Percentiles rank a stretch among this genome's conserved stretches.
phyloP scores from a whole-genome alignment of 1,140 invertebrate species.

The Branchinecta lynchi region DNA sequence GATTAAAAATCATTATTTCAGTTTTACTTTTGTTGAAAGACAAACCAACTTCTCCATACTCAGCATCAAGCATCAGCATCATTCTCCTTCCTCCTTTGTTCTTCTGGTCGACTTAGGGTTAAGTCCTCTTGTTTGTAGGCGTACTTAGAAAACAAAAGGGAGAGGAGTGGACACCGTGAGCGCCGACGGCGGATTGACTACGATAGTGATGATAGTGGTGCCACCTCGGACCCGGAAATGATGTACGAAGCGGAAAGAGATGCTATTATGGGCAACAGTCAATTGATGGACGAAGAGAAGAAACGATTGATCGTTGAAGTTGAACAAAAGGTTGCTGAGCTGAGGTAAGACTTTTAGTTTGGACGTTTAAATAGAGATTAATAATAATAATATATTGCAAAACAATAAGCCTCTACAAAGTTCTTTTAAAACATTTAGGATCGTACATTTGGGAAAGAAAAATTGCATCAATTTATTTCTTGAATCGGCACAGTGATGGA shows the following conservation, averaged over 20 bases:
- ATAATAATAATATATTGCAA: too few species aligned
- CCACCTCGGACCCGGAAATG: neutral
- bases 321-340: constrained; percentile 39
- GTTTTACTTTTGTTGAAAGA: too few species aligned
- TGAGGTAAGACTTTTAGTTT: constrained; percentile 33
- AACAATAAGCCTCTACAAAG: too few species aligned
- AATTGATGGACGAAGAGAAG: constrained; percentile 39
- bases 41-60: too few species aligned
- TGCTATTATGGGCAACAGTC: neutral
- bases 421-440: too few species aligned
- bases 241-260: constrained; percentile 6
- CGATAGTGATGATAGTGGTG: constrained; percentile 13
- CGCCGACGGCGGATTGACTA: neutral
- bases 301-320: constrained; percentile 42
- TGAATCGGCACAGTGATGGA: too few species aligned
- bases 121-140: neutral
- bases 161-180: neutral
- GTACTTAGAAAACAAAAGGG: constrained; percentile 2
- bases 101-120: constrained; percentile 11
- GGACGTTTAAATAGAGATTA: too few species aligned
- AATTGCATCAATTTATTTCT: too few species aligned
- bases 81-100: neutral
- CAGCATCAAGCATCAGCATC: too few species aligned
- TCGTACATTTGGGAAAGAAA: too few species aligned
- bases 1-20: too few species aligned